Evolutionary conservation across 2,797 vertebrate genomes (phyloP), one percentile per base, ranked within the genome.

Genomic region (Austrolebias charrua): DNA sequence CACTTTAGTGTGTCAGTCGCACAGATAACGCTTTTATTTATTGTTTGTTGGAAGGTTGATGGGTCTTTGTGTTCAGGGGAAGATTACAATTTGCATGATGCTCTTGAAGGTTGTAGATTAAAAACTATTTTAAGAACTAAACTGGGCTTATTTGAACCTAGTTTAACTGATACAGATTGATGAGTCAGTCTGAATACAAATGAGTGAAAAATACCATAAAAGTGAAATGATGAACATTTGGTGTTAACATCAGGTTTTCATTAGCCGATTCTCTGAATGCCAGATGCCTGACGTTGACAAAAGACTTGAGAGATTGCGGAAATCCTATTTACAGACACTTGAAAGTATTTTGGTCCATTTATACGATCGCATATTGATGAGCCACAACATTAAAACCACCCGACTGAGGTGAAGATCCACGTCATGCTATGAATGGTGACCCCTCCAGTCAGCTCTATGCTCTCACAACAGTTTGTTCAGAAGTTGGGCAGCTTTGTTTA

Each of bases 261-360:
- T 43, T 29, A 55, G 29, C 38, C 33, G 45, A 35, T 28, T 9
- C 18, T 49, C 18, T 47, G 54, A 43, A 5, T 18, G 42, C 24
- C 38, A 63, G 28, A 16, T 54, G 57, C 18, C 38, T 15, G n/a
- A 29, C 46, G 20, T 20, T 60, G 53, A 8, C 45, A 0, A 9
- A 33, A 63, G 31, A 69, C n/a, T 6, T 0, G 16, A 53, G 48
- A 43, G 28, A 57, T 60, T 59, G 46, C 52, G 62, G 47, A 61
- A 65, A 63, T 38, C 15, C n/a, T 38, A 66, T 66, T 57, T 42
- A 52, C 42, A 15, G 49, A 50, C 56, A 63, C 47, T 49, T 58
- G 35, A 2, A 52, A 55, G 18, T 45, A 0, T 49, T 66, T 66
- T 56, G 46, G 42, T 18, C 43, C 8, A 35, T 57, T 48, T 47